Base-by-base conservation (phyloP, 2,888 invertebrate species). In the Acleris sparsana region DNA sequence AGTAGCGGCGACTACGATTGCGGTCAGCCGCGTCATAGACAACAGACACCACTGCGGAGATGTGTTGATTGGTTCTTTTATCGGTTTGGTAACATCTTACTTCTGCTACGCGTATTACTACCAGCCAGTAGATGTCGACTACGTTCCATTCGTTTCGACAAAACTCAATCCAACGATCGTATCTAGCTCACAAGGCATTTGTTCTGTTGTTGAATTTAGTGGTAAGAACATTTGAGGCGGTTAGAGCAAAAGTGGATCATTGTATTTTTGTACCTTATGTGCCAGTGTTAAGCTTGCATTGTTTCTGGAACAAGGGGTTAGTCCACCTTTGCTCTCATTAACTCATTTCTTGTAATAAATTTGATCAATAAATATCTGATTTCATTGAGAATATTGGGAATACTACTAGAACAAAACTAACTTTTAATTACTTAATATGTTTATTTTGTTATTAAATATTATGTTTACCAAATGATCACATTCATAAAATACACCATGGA, bases 41-140 rank as follows among this genome's bases (percentile, higher is more conserved):
- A 97, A 97, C 83, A 97, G 97, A 84, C 97, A 97, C 86, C 97
- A 97, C 80, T 96, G 96, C 96, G 95, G 97, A 92, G 97, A 97
- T 89, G 95, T 97, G 0, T 74, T 94, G 1, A 94, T 93, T 33
- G 97, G 97, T 1, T 94, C 95, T 20, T 2, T 94, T 0, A 85
- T 97, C 65, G 97, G 97, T 13, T 81, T 94, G 17, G 63, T 85
- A 0, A 80, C 94, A 22, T 93, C 95, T 0, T 96, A 94, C 75
- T 71, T 94, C 4, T 94, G 95, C 75, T 97, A 96, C 80, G 89
- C 94, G 56, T 95, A 95, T 78, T 96, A 96, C 82, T 96, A 94
- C 83, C 94, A 95, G 44, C 80, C 91, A 2, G 69, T 87, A 16
- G 61, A 71, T 48, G 80, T 82, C 0, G 73, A 71, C 1, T 46